Evolutionary conservation across 2,113 vertebrate species (phyloP).

Genomic region (Tachysurus vachellii): DNA sequence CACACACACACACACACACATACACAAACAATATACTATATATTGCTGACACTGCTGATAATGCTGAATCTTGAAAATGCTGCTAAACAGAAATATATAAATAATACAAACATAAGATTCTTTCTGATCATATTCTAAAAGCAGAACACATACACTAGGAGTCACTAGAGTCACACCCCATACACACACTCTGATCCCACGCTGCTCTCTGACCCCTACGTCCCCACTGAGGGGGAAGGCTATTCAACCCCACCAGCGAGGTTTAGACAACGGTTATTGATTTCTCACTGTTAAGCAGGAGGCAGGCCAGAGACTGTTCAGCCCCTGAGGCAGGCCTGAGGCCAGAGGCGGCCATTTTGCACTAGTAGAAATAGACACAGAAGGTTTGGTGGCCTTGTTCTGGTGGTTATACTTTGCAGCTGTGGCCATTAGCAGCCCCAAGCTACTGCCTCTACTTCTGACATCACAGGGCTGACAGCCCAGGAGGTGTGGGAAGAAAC

Average conservation of each 20-base stretch:
- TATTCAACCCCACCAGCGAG: conserved; percentile 49
- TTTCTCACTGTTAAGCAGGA: conserved; percentile 51
- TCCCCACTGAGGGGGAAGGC: conserved; percentile 13
- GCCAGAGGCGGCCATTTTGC: conserved; percentile 48
- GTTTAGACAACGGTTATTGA: conserved; percentile 51
- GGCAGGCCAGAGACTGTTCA: conserved; percentile 59
- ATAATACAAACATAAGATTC: no score
- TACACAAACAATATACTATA: not conserved
- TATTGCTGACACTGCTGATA: not conserved
- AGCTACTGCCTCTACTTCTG: conserved; percentile 57
- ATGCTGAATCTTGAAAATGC: no score
- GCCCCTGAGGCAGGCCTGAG: conserved; percentile 53
- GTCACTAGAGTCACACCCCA: not conserved
- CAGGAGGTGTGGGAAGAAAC: conserved; percentile 70
- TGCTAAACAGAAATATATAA: no score
- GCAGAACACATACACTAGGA: not conserved
- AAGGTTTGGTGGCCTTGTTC: conserved; percentile 60
- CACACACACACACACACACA: conserved; percentile 38
- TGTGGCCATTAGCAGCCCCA: conserved; percentile 69
- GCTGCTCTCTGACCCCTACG: conserved; percentile 47
- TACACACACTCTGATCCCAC: conserved; percentile 54
- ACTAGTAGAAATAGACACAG: conserved; percentile 40
- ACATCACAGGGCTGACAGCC: conserved; percentile 68
- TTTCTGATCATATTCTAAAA: no score
- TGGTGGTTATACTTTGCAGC: conserved; percentile 67